phyloP scores from a whole-genome alignment of 2,888 invertebrate genomes.

The Calephelis perditalis region DNA sequence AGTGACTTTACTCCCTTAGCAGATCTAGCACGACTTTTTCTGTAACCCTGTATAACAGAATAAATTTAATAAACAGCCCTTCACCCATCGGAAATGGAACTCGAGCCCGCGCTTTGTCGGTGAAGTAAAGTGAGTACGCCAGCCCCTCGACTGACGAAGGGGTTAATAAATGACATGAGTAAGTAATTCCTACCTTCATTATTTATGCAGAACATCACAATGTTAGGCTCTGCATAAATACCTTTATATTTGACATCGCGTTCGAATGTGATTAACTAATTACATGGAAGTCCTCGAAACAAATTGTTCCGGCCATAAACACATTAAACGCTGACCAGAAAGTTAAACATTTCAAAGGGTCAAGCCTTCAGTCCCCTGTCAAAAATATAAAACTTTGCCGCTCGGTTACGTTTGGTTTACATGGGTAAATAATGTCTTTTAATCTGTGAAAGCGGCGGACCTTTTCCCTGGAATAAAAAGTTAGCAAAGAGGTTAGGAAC shows the following conservation, averaged over 20 bases:
- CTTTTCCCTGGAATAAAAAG: conserved; percentile 59
- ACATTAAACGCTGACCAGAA: conserved; percentile 39
- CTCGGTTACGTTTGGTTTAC: conserved; percentile 48
- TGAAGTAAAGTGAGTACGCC: too few relatives aligned
- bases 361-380: conserved; percentile 54
- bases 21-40: too few relatives aligned
- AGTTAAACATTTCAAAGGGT: conserved; percentile 41
- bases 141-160: too few relatives aligned
- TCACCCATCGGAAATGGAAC: too few relatives aligned
- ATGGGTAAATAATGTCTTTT: conserved; percentile 70
- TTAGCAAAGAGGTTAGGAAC: conserved; percentile 50
- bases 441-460: conserved; percentile 61
- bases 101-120: too few relatives aligned
- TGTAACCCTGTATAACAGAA: too few relatives aligned
- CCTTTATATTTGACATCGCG: conserved; percentile 19
- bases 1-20: too few relatives aligned
- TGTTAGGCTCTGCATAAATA: not conserved
- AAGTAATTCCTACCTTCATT: not conserved
- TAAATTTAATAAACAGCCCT: too few relatives aligned
- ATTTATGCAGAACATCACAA: not conserved
- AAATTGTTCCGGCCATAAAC: conserved; percentile 38
- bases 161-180: not conserved
- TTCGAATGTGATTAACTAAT: conserved; percentile 31
- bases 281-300: conserved; percentile 27
- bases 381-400: conserved; percentile 66